These are phyloP conservation scores for Ophiothrix spiculata DNA, from an alignment of 35 echinoderm and acorn worm genomes.

Conservation along the genomic window DNA sequence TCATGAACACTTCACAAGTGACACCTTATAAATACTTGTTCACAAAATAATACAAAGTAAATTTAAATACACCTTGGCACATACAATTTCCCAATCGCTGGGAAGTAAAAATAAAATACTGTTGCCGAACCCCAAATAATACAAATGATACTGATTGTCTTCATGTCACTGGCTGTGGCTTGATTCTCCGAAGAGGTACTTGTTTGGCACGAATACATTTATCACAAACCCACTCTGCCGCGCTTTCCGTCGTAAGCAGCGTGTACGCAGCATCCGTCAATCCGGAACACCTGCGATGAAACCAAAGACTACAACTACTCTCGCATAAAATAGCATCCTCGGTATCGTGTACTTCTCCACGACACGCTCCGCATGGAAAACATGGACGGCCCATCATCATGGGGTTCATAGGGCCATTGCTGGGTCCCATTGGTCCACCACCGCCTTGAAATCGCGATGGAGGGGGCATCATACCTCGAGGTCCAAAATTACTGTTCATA, in stretches of 20 bases:
- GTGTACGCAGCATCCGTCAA: constrained; percentile 74
- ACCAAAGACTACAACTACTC: constrained; percentile 86
- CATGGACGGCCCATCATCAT: constrained; percentile 33
- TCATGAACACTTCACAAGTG: too few species aligned
- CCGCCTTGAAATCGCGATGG: constrained; percentile 41
- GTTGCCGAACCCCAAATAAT: too few species aligned
- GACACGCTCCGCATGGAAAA: constrained; percentile 75
- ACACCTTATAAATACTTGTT: too few species aligned
- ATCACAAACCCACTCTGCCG: constrained; percentile 91
- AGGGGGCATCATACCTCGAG: constrained; percentile 58
- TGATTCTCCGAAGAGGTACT: constrained; percentile 63
- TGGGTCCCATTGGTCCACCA: not conserved
- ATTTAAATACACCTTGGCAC: too few species aligned
- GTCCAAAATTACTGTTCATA: constrained; percentile 73
- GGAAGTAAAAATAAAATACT: too few species aligned
- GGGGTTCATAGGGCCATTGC: constrained; percentile 50
- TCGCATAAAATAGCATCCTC: constrained; percentile 84
- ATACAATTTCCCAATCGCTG: too few species aligned
- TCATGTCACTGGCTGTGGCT: constrained; percentile 59
- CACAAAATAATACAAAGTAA: too few species aligned
- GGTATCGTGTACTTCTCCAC: constrained; percentile 64
- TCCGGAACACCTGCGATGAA: constrained; percentile 77
- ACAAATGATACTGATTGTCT: too few species aligned
- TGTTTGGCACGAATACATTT: constrained; percentile 82
- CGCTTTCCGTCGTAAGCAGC: constrained; percentile 67